These are phyloP conservation scores for Thymelicus lineola DNA, from an alignment of 2,888 invertebrate genomes.

Conservation along the genomic window DNA sequence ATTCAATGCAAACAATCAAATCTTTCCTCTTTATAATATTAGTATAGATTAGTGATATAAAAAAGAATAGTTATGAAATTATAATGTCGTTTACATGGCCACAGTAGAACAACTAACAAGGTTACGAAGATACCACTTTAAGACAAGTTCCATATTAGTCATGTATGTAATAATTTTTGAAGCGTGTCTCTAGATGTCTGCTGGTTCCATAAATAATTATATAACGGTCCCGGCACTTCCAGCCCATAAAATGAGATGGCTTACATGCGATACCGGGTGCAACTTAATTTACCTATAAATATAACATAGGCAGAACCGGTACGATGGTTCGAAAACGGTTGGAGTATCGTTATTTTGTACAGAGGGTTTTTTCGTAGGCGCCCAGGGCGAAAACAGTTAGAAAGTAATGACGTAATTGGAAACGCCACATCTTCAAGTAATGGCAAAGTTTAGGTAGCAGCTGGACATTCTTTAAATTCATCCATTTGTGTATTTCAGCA, in stretches of 20 bases:
- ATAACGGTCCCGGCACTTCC: constrained; percentile 6
- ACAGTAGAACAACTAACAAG: not conserved
- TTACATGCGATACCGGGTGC: constrained; percentile 7
- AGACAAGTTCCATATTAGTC: constrained; percentile 36
- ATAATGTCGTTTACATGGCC: not conserved
- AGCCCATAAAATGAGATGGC: constrained; percentile 3
- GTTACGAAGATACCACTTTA: constrained; percentile 23
- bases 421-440: no score
- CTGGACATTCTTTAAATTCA: no score
- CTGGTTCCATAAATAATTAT: constrained; percentile 20
- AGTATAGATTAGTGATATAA: no score
- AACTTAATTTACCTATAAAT: constrained; percentile 5
- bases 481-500: no score
- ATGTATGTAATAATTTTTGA: constrained; percentile 34
- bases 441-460: no score
- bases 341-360: not conserved
- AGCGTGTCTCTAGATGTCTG: constrained; percentile 16
- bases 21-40: no score
- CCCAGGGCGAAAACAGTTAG: no score
- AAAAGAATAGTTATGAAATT: no score
- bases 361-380: no score
- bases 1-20: no score
- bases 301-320: not conserved
- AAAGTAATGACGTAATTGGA: no score
- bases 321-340: not conserved